A percentile compares a stretch with the other conserved stretches of the same genome.
Conservation (phyloP, 2,113 vertebrate species). For the Propithecus coquereli region DNA sequence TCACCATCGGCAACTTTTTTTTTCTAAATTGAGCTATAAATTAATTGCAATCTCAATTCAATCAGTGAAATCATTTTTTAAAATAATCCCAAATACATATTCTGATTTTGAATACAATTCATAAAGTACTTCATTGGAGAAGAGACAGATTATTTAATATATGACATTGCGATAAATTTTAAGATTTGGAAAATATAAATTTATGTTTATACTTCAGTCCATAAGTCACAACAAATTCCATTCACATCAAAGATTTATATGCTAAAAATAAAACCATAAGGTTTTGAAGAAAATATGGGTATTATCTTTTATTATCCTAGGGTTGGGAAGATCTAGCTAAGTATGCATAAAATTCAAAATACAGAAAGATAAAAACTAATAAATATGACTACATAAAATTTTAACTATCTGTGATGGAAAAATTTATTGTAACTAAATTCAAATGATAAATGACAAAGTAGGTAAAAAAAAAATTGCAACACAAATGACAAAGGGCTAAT, state of each 20-base stretch:
- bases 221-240: conserved; percentile 38
- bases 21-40: background rate
- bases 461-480: conserved; percentile 3
- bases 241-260: conserved; percentile 9
- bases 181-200: background rate
- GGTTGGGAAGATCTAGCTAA: background rate
- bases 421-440: conserved; percentile 9
- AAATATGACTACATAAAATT: conserved; percentile 25
- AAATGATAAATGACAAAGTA: background rate
- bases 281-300: background rate
- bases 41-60: background rate
- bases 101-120: background rate
- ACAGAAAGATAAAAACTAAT: conserved; percentile 40
- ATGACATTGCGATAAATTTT: background rate
- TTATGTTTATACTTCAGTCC: background rate
- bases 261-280: conserved; percentile 32
- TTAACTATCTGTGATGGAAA: conserved; percentile 4
- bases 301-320: background rate
- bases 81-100: background rate
- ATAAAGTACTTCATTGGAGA: background rate
- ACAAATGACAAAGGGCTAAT: background rate
- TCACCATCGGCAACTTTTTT: background rate
- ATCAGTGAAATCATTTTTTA: background rate
- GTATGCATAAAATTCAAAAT: conserved; percentile 35
- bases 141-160: background rate